phyloP scores from a whole-genome alignment of 2,888 invertebrate genomes.

The Ichneumoninae sp. region DNA sequence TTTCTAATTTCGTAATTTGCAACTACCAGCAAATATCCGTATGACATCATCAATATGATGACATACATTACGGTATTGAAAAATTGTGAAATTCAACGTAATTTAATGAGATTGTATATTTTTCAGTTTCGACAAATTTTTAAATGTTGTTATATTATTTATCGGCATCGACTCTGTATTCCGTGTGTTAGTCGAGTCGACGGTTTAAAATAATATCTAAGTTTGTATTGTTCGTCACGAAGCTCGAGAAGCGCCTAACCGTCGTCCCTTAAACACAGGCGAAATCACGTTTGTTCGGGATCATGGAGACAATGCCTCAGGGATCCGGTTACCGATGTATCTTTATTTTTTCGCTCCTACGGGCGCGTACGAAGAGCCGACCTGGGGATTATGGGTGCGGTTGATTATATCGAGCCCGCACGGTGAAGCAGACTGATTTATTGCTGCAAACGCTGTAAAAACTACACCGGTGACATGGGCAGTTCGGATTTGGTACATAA shows the following conservation, averaged over 20 bases:
- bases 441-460: background rate
- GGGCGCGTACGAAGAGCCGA: conserved; percentile 33
- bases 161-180: conserved; percentile 1
- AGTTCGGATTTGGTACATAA: background rate
- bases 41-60: background rate
- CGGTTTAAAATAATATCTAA: conserved; percentile 48
- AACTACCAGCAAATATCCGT: background rate
- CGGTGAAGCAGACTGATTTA: background rate
- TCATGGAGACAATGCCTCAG: conserved; percentile 49
- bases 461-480: background rate
- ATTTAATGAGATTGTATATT: background rate
- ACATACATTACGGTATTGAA: background rate
- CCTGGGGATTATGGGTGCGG: conserved; percentile 22
- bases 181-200: background rate
- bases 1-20: background rate
- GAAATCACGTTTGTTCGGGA: conserved; percentile 46
- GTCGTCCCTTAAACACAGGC: conserved; percentile 9
- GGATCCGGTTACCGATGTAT: conserved; percentile 62
- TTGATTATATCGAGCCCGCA: conserved; percentile 19
- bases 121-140: background rate
- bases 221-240: conserved; percentile 38
- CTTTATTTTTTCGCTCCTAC: conserved; percentile 35
- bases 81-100: background rate
- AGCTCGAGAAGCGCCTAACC: conserved; percentile 25
- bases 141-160: background rate